Percentiles rank a stretch among this genome's conserved stretches.
Evolutionary conservation across 2,888 invertebrate genomes (phyloP).

Genomic region (Leptodirus hochenwartii): DNA sequence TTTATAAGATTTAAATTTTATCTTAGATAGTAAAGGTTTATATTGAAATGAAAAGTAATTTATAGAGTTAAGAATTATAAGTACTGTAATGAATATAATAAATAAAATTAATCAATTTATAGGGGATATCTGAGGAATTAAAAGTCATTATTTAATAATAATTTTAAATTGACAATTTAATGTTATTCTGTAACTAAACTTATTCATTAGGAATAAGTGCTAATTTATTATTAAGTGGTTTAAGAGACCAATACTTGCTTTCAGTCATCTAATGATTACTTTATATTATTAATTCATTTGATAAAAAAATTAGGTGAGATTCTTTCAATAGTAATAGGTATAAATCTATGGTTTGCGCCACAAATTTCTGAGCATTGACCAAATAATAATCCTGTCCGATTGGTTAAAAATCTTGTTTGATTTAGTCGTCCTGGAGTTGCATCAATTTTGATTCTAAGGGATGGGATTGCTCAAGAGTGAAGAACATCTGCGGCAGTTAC

Average conservation of each 20-base stretch:
- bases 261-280: conserved; percentile 43
- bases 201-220: conserved; percentile 42
- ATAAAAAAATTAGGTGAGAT: conserved; percentile 34
- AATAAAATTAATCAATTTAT: conserved; percentile 32
- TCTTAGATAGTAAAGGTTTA: conserved; percentile 14
- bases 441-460: conserved; percentile 44
- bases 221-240: conserved; percentile 44
- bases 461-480: conserved; percentile 45
- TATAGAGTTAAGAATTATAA: conserved; percentile 32
- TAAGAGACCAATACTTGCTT: conserved; percentile 53
- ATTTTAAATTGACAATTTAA: conserved; percentile 51
- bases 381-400: conserved; percentile 44
- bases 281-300: conserved; percentile 33
- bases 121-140: conserved; percentile 50
- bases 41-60: conserved; percentile 31
- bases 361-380: conserved; percentile 73
- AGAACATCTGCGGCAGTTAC: conserved; percentile 43
- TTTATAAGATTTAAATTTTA: conserved; percentile 16
- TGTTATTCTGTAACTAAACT: conserved; percentile 36
- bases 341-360: conserved; percentile 63
- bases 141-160: conserved; percentile 39
- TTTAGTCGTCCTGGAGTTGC: conserved; percentile 45
- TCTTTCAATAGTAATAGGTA: conserved; percentile 52
- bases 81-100: conserved; percentile 25
- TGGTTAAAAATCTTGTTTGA: conserved; percentile 41